Base-by-base conservation (phyloP, 2,888 invertebrate species). In the Cataglyphis livida region DNA sequence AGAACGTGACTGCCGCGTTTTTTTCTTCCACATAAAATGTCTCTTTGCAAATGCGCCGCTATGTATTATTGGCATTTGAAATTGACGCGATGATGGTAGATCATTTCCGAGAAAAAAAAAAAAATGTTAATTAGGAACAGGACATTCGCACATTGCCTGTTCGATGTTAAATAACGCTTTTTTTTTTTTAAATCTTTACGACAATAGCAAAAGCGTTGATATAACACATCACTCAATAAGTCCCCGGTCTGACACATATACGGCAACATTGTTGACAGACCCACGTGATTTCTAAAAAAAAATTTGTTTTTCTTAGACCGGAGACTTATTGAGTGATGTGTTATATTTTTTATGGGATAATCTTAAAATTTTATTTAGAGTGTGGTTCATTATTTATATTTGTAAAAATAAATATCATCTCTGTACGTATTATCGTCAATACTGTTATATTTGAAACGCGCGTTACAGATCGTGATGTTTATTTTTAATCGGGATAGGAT, bases 1-100 rank as follows among this genome's bases (percentile, higher is more conserved):
- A 78, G 61, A 82, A 71, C 51, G 71, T 32, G 66, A 78, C 71
- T 78, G 48, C 54, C 65, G 3, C 35, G 32, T 64, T 61, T 64
- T 57, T 66, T 48, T 38, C 32, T 35, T 28, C 18, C 74, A 62
- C 59, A 59, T 73, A 10, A 41, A 48, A 51, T 28, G 18, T 18
- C 38, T 25, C 65, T 38, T 61, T 25, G 9, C 57, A n/a, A 28
- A 57, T 28, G 18, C 7, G 51, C n/a, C 66, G 9, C 15, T 25
- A 12, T 15, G 15, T 32, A 44, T 70, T 44, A 66, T 74, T 54
- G 32, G 62, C 75, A 70, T 68, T 70, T 44, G 54, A n/a, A 76
- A 44, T 78, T 84, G 66, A 76, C 51, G 70, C 12, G 12, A 35
- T 21, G 51, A 75, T 35, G 74, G 32, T 57, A 44, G 68, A 61